phyloP scores from a whole-genome alignment of 2,888 invertebrate genomes.

The Pachydiplax longipennis region DNA sequence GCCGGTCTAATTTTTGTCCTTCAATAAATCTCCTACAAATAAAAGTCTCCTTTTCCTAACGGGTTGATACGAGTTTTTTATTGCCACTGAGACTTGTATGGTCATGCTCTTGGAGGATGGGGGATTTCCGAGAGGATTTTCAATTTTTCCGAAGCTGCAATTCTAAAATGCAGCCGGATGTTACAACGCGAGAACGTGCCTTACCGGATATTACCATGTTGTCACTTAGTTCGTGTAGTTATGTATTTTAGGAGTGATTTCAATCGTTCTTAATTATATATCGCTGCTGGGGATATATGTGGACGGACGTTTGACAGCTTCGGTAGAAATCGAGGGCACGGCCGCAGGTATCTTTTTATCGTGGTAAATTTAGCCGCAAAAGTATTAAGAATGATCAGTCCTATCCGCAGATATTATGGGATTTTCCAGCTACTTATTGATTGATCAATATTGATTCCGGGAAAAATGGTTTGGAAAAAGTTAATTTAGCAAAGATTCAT shows the following conservation, averaged over 20 bases:
- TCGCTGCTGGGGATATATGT: not conserved
- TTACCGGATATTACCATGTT: too few species aligned
- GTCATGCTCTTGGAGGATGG: not conserved
- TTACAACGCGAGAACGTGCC: too few species aligned
- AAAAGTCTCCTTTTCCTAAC: not conserved
- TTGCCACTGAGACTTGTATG: not conserved
- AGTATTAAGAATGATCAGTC: not conserved
- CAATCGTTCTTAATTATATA: not conserved
- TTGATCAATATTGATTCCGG: too few species aligned
- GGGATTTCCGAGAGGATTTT: not conserved
- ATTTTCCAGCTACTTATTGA: too few species aligned
- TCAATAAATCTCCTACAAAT: constrained; percentile 12
- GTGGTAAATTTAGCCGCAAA: not conserved
- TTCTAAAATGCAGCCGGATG: too few species aligned
- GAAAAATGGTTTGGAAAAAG: too few species aligned
- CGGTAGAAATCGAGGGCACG: not conserved
- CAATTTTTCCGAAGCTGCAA: not conserved
- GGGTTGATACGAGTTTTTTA: not conserved
- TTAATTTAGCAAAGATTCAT: too few species aligned
- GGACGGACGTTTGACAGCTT: not conserved
- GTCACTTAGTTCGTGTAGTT: not conserved
- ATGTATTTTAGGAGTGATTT: not conserved
- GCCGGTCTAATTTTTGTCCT: constrained; percentile 27
- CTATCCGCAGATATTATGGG: too few species aligned
- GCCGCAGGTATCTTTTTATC: not conserved